A percentile compares a stretch with the other conserved stretches of the same genome.
Conservation (phyloP, 2,113 vertebrate species). For the Murina feae region DNA sequence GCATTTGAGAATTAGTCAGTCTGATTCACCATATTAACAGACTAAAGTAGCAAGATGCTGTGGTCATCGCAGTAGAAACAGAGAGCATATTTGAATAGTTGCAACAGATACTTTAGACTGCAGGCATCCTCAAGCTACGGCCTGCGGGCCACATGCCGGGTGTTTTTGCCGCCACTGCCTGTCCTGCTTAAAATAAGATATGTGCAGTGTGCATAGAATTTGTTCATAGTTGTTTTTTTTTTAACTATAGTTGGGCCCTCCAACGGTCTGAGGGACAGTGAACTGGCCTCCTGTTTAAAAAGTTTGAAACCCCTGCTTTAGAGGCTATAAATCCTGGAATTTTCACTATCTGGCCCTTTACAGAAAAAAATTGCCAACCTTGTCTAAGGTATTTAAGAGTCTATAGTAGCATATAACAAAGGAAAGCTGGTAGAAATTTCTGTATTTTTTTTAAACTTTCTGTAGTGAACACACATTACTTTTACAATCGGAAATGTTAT, state of each 20-base stretch:
- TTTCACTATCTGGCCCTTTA: not conserved
- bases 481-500: not conserved
- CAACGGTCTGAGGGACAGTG: too few relatives aligned
- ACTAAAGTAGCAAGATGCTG: not conserved
- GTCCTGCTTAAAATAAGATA: too few relatives aligned
- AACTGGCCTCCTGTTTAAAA: too few relatives aligned
- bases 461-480: not conserved
- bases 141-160: too few relatives aligned
- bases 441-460: slow-evolving; percentile 23
- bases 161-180: too few relatives aligned
- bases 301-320: too few relatives aligned
- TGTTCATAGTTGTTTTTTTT: too few relatives aligned
- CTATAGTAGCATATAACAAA: not conserved
- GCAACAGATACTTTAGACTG: not conserved
- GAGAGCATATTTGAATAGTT: not conserved
- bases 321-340: not conserved
- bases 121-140: too few relatives aligned
- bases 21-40: slow-evolving; percentile 1
- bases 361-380: not conserved
- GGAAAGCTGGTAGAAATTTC: not conserved
- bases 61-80: not conserved
- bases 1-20: slow-evolving; percentile 4
- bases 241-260: too few relatives aligned
- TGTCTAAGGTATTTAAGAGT: not conserved
- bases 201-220: too few relatives aligned